Conservation (phyloP, 2,888 invertebrate species). For the Ectemnius continuus region DNA sequence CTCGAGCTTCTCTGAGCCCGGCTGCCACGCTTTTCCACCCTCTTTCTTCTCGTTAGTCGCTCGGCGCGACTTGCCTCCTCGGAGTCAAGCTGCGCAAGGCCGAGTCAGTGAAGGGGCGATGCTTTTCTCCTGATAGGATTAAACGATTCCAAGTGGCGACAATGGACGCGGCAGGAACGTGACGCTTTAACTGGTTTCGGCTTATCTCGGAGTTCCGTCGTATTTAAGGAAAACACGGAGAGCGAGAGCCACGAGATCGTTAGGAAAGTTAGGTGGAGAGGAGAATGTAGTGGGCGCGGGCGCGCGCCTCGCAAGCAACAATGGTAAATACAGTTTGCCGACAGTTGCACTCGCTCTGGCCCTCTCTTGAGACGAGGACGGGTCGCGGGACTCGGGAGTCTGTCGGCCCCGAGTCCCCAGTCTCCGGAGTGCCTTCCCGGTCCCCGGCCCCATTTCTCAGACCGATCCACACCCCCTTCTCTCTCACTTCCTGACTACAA, state of each 20-base stretch:
- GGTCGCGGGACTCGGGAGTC: neutral
- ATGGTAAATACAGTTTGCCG: conserved; percentile 68
- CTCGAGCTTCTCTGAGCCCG: neutral
- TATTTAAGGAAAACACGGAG: conserved; percentile 62
- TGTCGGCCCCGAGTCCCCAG: conserved; percentile 8
- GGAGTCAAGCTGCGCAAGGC: neutral
- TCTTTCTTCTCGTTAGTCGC: neutral
- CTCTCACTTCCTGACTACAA: neutral
- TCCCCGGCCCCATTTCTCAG: neutral
- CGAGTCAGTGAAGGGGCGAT: neutral
- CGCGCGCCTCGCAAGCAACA: conserved; percentile 56
- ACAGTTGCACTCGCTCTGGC: conserved; percentile 57
- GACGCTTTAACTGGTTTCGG: conserved; percentile 59
- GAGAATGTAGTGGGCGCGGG: conserved; percentile 41
- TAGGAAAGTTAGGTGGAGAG: conserved; percentile 59
- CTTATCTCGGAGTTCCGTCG: conserved; percentile 63
- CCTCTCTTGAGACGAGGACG: conserved; percentile 1
- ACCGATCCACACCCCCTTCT: neutral
- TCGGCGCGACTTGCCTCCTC: neutral
- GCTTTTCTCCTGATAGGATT: conserved; percentile 41
- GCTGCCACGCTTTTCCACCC: neutral
- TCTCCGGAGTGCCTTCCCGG: neutral
- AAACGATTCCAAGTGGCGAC: conserved; percentile 52
- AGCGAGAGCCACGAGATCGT: conserved; percentile 60
- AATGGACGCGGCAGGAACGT: conserved; percentile 38